Evolutionary conservation across 2,113 vertebrate species (phyloP).

Genomic region (Otolemur garnettii): DNA sequence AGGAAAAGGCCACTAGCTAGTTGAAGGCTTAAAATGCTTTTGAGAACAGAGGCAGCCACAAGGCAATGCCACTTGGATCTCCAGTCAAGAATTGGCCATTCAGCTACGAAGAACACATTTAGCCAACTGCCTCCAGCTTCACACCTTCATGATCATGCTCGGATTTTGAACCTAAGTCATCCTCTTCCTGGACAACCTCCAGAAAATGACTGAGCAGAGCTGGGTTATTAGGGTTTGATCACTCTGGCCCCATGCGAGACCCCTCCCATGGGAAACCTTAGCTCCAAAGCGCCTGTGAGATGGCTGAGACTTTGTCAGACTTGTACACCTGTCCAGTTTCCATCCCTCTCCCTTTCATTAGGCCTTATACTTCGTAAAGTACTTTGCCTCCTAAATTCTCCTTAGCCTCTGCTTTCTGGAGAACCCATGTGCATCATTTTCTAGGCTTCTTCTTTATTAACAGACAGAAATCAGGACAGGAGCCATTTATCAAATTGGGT

Average conservation of each 20-base stretch:
- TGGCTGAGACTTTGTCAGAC: background rate
- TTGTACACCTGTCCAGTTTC: no score
- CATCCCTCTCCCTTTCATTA: background rate
- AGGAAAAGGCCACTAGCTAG: background rate
- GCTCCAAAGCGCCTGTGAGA: no score
- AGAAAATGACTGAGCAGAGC: background rate
- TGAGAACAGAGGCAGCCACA: background rate
- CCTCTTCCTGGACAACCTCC: background rate
- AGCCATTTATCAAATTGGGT: slow-evolving; percentile 26
- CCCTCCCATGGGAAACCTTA: background rate
- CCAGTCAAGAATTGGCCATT: background rate
- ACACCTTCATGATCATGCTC: background rate
- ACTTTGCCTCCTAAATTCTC: background rate
- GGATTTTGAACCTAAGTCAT: background rate
- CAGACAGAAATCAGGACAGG: background rate
- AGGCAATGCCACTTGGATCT: background rate
- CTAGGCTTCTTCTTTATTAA: background rate
- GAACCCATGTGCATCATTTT: background rate
- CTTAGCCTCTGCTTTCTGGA: background rate
- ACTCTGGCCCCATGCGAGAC: background rate
- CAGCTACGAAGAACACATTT: background rate
- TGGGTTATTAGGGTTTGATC: background rate
- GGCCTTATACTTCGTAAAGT: background rate
- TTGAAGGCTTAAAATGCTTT: background rate
- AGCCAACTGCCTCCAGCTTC: background rate